Evolutionary conservation across 2,888 invertebrate genomes (phyloP).

Genomic region (Steromphala cineraria): DNA sequence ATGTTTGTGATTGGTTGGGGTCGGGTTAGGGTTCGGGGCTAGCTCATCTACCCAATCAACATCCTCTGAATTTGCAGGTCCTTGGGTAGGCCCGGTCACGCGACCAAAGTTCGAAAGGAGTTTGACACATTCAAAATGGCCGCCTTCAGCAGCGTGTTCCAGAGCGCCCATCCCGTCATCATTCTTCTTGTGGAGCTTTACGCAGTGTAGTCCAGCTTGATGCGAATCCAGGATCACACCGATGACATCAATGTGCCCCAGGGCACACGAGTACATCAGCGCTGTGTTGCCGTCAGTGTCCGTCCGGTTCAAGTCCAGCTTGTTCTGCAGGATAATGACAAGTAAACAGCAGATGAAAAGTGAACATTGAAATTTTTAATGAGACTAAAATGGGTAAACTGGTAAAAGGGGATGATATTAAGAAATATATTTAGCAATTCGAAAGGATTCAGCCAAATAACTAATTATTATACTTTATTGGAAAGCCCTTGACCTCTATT

Average conservation of each 20-base stretch:
- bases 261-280: conserved; percentile 25
- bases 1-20: neutral
- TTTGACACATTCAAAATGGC: conserved; percentile 15
- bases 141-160: conserved; percentile 17
- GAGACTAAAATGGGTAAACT: too few species aligned
- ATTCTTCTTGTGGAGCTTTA: conserved; percentile 16
- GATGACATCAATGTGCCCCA: neutral
- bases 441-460: too few species aligned
- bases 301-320: neutral
- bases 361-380: too few species aligned
- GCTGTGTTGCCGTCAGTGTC: conserved; percentile 26
- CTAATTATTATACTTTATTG: too few species aligned
- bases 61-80: neutral
- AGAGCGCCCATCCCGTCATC: conserved; percentile 4
- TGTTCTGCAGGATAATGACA: neutral
- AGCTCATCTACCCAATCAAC: neutral
- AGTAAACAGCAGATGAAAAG: too few species aligned
- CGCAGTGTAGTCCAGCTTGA: neutral
- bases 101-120: neutral
- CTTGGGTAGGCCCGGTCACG: neutral
- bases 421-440: too few species aligned
- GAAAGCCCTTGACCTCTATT: too few species aligned
- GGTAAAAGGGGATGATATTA: too few species aligned
- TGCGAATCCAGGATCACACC: conserved; percentile 5
- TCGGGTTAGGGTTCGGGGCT: neutral